Conservation (phyloP, 2,113 vertebrate genomes). For the Castor canadensis region DNA sequence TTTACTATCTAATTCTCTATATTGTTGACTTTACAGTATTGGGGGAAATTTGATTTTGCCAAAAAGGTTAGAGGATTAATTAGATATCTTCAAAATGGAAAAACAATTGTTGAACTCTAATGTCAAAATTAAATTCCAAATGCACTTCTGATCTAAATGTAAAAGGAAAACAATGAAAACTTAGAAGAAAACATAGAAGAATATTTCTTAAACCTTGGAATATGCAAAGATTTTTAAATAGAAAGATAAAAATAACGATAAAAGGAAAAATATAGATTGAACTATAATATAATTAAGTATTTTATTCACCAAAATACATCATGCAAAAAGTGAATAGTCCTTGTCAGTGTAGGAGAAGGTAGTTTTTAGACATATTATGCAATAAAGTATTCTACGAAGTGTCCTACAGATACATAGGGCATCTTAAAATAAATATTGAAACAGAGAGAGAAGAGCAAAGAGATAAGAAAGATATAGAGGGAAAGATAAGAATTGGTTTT, state of each 20-base stretch:
- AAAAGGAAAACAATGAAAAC: background rate
- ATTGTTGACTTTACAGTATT: background rate
- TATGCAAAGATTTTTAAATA: background rate
- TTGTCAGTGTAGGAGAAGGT: background rate
- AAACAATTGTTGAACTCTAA: background rate
- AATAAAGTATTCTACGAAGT: background rate
- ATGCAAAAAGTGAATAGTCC: background rate
- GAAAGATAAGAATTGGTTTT: background rate
- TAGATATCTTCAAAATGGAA: background rate
- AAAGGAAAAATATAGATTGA: background rate
- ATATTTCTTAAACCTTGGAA: background rate
- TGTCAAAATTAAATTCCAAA: background rate
- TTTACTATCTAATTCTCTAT: background rate
- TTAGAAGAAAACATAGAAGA: background rate
- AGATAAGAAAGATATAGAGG: background rate
- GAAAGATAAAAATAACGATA: background rate
- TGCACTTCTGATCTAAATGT: background rate
- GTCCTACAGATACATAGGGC: background rate
- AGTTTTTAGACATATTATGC: background rate
- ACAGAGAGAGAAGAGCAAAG: background rate
- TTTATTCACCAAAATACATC: background rate
- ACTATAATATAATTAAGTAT: background rate
- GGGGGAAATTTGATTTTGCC: background rate
- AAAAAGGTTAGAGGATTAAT: rapidly evolving
- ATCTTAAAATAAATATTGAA: background rate